These are phyloP conservation scores for Drosophila ambigua DNA, from an alignment of 1,140 invertebrate species.

Conservation along the genomic window DNA sequence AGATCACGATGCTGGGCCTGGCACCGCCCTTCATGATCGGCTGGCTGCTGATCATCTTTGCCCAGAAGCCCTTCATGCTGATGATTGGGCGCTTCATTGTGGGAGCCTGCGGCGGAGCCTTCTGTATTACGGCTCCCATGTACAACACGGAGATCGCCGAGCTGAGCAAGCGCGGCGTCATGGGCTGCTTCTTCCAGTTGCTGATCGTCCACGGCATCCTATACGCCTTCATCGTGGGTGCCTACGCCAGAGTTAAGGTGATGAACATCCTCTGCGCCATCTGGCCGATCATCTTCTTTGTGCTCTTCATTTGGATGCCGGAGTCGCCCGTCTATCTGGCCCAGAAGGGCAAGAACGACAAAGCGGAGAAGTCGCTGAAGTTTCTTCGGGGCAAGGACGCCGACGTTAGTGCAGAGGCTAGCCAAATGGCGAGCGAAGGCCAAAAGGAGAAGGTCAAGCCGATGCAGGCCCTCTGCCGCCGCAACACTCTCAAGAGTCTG, in stretches of 20 bases:
- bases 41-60: conserved; percentile 87
- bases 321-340: conserved; percentile 86
- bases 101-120: conserved; percentile 88
- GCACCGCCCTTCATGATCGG: conserved; percentile 87
- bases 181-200: conserved; percentile 90
- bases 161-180: conserved; percentile 87
- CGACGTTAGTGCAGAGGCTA: conserved; percentile 77
- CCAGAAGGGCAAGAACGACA: conserved; percentile 85
- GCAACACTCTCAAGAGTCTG: conserved; percentile 27
- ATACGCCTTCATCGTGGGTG: conserved; percentile 85
- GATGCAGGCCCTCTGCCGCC: background rate
- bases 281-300: conserved; percentile 86
- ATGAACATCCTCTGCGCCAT: conserved; percentile 86
- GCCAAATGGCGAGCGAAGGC: background rate
- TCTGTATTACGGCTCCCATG: conserved; percentile 88
- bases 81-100: conserved; percentile 88
- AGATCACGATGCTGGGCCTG: conserved; percentile 86
- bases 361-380: conserved; percentile 87
- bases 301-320: conserved; percentile 87
- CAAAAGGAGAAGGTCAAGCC: conserved; percentile 7
- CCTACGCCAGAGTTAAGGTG: conserved; percentile 78
- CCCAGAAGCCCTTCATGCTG: conserved; percentile 86
- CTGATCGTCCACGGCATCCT: conserved; percentile 88
- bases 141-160: conserved; percentile 90
- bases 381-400: conserved; percentile 88